phyloP scores from a whole-genome alignment of 1,140 invertebrate species.

The Aphelinus atriplicis region DNA sequence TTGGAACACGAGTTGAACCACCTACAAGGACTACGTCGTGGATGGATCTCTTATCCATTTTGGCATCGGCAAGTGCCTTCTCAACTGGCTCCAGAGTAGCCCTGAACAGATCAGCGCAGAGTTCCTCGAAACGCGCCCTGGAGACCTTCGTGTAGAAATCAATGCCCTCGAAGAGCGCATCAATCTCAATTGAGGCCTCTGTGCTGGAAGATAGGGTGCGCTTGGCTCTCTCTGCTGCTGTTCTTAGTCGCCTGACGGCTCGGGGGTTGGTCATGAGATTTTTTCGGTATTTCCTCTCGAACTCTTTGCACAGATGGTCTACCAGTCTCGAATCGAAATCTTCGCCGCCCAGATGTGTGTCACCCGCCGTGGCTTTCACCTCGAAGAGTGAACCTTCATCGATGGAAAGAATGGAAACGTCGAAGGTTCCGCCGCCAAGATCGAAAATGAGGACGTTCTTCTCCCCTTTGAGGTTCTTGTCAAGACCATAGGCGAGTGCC shows the following conservation, averaged over 20 bases:
- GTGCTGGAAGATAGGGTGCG: slow-evolving; percentile 70
- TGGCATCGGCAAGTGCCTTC: slow-evolving; percentile 78
- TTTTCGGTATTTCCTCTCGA: slow-evolving; percentile 68
- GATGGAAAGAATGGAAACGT: slow-evolving; percentile 89
- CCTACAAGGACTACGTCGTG: slow-evolving; percentile 84
- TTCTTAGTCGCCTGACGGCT: slow-evolving; percentile 71
- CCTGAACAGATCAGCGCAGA: slow-evolving; percentile 72
- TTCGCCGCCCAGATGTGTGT: slow-evolving; percentile 81
- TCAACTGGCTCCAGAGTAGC: slow-evolving; percentile 71
- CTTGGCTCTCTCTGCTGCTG: slow-evolving; percentile 73
- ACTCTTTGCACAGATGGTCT: slow-evolving; percentile 73
- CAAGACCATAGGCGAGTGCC: slow-evolving; percentile 81
- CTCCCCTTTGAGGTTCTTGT: slow-evolving; percentile 80
- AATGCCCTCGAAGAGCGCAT: slow-evolving; percentile 69
- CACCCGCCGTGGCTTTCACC: slow-evolving; percentile 82
- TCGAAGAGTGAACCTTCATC: slow-evolving; percentile 85
- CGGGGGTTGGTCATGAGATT: slow-evolving; percentile 64
- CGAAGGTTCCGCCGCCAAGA: slow-evolving; percentile 81
- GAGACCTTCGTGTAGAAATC: slow-evolving; percentile 73
- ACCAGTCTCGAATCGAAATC: slow-evolving; percentile 88
- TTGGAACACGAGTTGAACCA: slow-evolving; percentile 79
- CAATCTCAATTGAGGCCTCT: slow-evolving; percentile 70
- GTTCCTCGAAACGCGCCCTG: slow-evolving; percentile 72
- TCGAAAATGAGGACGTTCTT: slow-evolving; percentile 81
- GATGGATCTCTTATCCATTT: slow-evolving; percentile 76